Percentiles rank a stretch among this genome's conserved stretches.
Conservation (phyloP, 2,888 invertebrate species). For the Synergus japonicus region DNA sequence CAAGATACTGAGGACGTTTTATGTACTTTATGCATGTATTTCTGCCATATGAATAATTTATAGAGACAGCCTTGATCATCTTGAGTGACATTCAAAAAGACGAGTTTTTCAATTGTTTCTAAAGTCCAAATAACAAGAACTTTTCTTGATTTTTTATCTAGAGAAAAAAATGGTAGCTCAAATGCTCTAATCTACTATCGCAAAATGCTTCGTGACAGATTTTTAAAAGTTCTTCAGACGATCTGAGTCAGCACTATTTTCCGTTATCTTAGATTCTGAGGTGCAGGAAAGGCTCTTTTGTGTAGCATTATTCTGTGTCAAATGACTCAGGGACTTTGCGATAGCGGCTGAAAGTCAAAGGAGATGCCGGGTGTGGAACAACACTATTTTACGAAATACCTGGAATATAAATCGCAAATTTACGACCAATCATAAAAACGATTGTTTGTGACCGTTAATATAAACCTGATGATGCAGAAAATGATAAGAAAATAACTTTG, state of each 20-base stretch:
- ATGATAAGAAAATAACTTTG: background rate
- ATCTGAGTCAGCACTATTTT: constrained; percentile 36
- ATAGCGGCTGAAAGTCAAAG: constrained; percentile 33
- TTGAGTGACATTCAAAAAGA: background rate
- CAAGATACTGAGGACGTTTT: background rate
- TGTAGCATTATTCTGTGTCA: constrained; percentile 27
- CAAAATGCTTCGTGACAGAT: constrained; percentile 10
- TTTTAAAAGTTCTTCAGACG: constrained; percentile 32
- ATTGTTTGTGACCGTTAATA: background rate
- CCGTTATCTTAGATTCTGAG: constrained; percentile 35
- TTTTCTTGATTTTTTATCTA: no score
- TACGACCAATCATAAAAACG: background rate
- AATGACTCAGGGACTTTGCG: constrained; percentile 30
- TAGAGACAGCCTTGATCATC: background rate
- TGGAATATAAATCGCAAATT: constrained; percentile 12
- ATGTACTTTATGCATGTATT: background rate
- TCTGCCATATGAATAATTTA: background rate
- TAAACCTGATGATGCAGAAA: background rate
- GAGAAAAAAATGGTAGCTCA: background rate
- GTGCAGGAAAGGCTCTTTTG: constrained; percentile 18
- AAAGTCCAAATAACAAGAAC: background rate
- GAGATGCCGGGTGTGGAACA: background rate
- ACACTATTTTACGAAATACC: background rate
- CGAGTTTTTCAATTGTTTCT: background rate
- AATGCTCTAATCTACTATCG: background rate